Base-by-base conservation (phyloP, 2,113 vertebrate species). In the Notiomystis cincta region DNA sequence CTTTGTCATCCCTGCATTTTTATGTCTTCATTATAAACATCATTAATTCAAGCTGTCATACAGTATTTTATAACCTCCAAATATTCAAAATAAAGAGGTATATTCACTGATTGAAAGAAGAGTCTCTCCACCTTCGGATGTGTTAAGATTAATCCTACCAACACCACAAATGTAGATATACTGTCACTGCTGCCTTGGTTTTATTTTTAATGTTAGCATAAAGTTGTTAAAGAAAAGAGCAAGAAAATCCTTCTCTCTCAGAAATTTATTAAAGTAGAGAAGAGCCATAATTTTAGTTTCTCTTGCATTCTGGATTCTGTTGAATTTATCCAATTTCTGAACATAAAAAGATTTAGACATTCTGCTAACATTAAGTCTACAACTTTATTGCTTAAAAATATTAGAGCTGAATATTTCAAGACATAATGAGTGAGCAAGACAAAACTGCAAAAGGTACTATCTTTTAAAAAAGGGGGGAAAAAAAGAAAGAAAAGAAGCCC, bases 21-120 rank as follows among this genome's bases (percentile, higher is more conserved):
- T 98, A 98, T 97, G 96, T 97, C 97, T 98, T 98, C 98, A 97
- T 97, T 98, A 97, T 95, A 98, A 98, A 97, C 97, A 97, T 96
- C 97, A 98, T 97, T 96, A 98, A 97, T 97, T 97, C 95, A 97
- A 97, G 82, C 93, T 97, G 98, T 98, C 97, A 97, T 84, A 96
- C 18, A 87, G 84, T 96, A 97, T 91, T 97, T 97, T 94, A 93
- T 96, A 97, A 97, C 76, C 92, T 75, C 92, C 97, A 97, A 97
- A 97, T 96, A 97, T 66, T 97, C 90, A 96, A 98, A 98, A 97
- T 97, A 97, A 98, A 97, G 93, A 96, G 96, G 95, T 96, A 95
- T 83, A 96, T 94, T 94, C 50, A 15, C 72, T 95, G 87, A 96
- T 90, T 85, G 93, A 94, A 95, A 96, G 93, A 92, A 96, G 81